Percentiles rank a stretch among this genome's conserved stretches.
phyloP scores from a whole-genome alignment of 2,888 invertebrate species.

The Carpatolechia fugitivella region DNA sequence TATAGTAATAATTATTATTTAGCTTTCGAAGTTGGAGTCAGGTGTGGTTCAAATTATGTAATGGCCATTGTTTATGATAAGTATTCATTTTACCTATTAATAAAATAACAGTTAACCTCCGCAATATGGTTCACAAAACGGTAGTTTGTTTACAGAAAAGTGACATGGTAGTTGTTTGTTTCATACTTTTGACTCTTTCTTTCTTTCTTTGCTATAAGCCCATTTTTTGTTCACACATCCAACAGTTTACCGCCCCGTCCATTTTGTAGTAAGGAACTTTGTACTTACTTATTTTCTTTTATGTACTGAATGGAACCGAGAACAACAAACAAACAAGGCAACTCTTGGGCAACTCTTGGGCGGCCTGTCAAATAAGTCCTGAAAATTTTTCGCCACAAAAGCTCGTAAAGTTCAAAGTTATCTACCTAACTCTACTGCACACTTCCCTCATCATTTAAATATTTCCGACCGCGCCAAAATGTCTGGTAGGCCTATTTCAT shows the following conservation, averaged over 20 bases:
- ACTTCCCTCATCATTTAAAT: slow-evolving; percentile 17
- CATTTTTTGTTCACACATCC: too few species aligned
- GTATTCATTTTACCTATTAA: too few species aligned
- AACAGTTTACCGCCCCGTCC: not conserved
- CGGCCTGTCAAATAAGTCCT: slow-evolving; percentile 5
- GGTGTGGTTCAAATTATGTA: too few species aligned
- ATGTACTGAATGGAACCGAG: not conserved
- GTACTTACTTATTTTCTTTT: not conserved
- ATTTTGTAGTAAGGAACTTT: not conserved
- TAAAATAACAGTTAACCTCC: too few species aligned
- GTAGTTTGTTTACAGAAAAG: too few species aligned
- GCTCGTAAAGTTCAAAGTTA: slow-evolving; percentile 19
- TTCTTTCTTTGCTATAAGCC: too few species aligned
- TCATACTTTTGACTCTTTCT: too few species aligned
- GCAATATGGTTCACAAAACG: too few species aligned
- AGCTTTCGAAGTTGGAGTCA: too few species aligned
- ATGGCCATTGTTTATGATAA: too few species aligned
- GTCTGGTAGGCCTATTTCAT: slow-evolving; percentile 19
- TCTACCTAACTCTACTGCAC: slow-evolving; percentile 10
- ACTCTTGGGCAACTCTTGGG: too few species aligned
- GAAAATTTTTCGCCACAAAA: not conserved
- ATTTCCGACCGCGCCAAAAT: slow-evolving; percentile 17
- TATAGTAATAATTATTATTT: slow-evolving; percentile 21
- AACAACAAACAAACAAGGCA: not conserved
- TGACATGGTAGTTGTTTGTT: too few species aligned